Percentiles rank a stretch among this genome's conserved stretches.
These are phyloP conservation scores for Bubalus kerabau DNA, from an alignment of 2,113 vertebrate species.

Conservation along the genomic window DNA sequence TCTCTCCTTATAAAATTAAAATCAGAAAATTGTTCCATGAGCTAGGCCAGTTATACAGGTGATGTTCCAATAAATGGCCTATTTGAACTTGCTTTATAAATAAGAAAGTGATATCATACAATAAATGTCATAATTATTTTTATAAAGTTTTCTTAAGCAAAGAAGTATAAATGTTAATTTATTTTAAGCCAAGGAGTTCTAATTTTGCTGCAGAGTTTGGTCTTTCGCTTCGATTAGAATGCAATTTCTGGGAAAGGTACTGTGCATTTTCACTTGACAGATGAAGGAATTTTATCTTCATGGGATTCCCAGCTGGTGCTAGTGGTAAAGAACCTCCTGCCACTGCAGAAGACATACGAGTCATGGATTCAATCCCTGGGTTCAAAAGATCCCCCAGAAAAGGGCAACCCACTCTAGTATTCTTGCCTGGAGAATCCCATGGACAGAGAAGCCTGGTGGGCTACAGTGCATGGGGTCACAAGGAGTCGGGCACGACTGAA, in stretches of 20 bases:
- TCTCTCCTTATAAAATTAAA: background rate
- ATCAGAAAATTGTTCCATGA: background rate
- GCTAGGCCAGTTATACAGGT: background rate
- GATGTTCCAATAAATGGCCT: background rate
- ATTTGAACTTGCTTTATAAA: background rate
- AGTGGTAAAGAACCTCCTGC: background rate
- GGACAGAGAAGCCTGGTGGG: background rate
- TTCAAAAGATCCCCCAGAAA: accelerated
- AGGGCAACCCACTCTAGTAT: background rate
- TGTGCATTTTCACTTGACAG: background rate
- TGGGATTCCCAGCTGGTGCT: background rate
- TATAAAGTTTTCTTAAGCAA: background rate
- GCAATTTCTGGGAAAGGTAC: background rate
- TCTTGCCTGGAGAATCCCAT: background rate
- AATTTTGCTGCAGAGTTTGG: background rate
- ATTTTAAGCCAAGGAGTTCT: background rate
- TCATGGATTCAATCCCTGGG: background rate
- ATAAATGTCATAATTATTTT: background rate
- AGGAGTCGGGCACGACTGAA: background rate
- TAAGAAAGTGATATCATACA: background rate
- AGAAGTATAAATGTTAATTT: background rate
- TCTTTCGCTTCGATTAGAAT: background rate
- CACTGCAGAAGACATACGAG: background rate
- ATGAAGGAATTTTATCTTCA: background rate
- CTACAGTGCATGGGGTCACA: accelerated